Evolutionary conservation across 2,888 invertebrate species (phyloP).

Genomic region (Callyntrura sp.): DNA sequence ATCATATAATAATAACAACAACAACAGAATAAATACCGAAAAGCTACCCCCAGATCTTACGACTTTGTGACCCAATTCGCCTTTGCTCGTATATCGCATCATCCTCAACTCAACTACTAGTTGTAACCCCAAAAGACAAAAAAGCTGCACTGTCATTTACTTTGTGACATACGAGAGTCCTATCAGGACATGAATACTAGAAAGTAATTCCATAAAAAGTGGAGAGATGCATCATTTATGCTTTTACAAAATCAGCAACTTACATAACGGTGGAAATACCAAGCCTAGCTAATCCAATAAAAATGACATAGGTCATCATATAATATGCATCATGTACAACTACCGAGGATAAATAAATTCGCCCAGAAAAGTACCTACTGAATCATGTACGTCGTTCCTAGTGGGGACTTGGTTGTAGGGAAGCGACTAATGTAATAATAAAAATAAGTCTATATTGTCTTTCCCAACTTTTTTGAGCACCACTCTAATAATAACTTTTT

Average conservation of each 20-base stretch:
- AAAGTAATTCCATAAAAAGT: neutral
- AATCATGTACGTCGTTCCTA: no score
- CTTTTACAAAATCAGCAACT: neutral
- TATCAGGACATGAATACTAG: neutral
- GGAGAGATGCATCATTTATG: neutral
- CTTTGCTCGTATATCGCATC: constrained; percentile 13
- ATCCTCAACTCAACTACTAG: neutral
- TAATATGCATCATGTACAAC: neutral
- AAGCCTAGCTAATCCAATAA: constrained; percentile 41
- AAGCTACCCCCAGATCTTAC: constrained; percentile 10
- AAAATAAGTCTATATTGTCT: neutral
- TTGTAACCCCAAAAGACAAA: constrained; percentile 48
- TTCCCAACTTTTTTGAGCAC: neutral
- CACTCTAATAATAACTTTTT: constrained; percentile 33
- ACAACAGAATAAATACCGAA: constrained; percentile 21
- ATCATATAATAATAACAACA: neutral
- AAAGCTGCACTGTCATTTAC: constrained; percentile 53
- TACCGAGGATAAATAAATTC: no score
- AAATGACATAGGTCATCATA: constrained; percentile 41
- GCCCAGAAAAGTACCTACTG: neutral
- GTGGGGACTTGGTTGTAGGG: no score
- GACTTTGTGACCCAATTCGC: constrained; percentile 3
- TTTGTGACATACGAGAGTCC: constrained; percentile 36
- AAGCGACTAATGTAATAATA: constrained; percentile 11
- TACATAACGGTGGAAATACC: neutral